Conservation (phyloP, 2,113 vertebrate genomes). For the Alces alces region DNA sequence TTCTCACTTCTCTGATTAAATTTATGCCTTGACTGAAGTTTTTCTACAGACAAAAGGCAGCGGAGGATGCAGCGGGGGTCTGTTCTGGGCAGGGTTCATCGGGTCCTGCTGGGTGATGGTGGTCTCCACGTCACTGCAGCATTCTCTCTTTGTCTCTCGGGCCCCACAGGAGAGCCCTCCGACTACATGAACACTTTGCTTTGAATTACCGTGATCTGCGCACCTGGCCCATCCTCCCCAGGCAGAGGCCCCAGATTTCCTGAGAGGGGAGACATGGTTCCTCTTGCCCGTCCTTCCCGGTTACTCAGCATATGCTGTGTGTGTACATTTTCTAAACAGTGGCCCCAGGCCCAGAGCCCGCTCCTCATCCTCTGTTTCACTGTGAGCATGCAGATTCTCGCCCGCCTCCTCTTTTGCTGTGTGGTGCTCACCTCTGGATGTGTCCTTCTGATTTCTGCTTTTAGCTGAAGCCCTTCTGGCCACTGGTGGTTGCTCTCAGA, state of each 20-base stretch:
- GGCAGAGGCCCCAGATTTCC: not conserved
- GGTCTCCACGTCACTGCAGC: fast-evolving
- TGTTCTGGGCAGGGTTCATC: not conserved
- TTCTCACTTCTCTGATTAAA: not conserved
- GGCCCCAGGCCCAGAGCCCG: not conserved
- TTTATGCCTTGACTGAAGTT: not conserved
- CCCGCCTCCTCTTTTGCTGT: not conserved
- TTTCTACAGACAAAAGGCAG: not conserved
- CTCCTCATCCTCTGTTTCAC: not conserved
- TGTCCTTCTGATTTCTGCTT: not conserved
- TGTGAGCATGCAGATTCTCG: fast-evolving
- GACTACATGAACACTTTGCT: fast-evolving
- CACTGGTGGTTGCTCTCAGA: not conserved
- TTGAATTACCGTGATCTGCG: not conserved
- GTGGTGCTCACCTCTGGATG: not conserved
- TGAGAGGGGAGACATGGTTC: not conserved
- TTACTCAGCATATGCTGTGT: fast-evolving
- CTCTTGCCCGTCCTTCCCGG: not conserved
- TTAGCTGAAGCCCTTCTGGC: not conserved
- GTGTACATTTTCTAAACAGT: not conserved
- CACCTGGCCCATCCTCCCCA: no score
- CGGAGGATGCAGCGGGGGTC: not conserved
- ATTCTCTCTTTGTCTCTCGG: fast-evolving
- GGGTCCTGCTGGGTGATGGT: not conserved
- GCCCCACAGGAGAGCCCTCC: not conserved